phyloP scores from a whole-genome alignment of 1,140 invertebrate species.

The Heliconius nattereri region DNA sequence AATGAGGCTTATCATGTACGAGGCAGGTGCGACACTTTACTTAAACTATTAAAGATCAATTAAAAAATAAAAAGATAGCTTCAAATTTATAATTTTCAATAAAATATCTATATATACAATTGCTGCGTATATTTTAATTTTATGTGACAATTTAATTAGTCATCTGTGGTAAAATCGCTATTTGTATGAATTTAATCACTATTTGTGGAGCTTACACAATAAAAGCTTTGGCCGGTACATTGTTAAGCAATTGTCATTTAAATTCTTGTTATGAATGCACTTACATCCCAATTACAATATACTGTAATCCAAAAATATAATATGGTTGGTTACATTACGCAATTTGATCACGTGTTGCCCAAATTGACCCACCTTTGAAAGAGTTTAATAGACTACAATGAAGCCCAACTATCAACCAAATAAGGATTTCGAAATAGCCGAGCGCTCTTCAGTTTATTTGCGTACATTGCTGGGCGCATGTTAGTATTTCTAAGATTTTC shows the following conservation, averaged over 20 bases:
- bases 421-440: slow-evolving; percentile 24
- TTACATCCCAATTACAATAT: slow-evolving; percentile 54
- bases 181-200: slow-evolving; percentile 31
- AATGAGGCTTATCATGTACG: slow-evolving; percentile 8
- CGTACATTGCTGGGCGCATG: slow-evolving; percentile 32
- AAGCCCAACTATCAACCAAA: slow-evolving; percentile 55
- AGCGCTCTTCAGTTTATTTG: not conserved
- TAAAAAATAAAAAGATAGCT: not conserved
- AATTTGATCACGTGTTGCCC: slow-evolving; percentile 68
- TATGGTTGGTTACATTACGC: slow-evolving; percentile 61
- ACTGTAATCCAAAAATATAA: slow-evolving; percentile 44
- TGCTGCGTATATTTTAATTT: too few relatives aligned
- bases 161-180: not conserved
- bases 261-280: slow-evolving; percentile 57
- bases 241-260: slow-evolving; percentile 46
- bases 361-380: slow-evolving; percentile 73
- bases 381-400: slow-evolving; percentile 78
- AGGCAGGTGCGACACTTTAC: not conserved
- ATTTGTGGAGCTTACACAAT: slow-evolving; percentile 31
- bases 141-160: not conserved
- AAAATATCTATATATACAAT: not conserved
- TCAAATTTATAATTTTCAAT: not conserved
- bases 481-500: not conserved
- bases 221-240: slow-evolving; percentile 33
- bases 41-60: not conserved